A percentile compares a stretch with the other conserved stretches of the same genome.
These are phyloP conservation scores for Eupithecia subumbrata DNA, from an alignment of 2,888 invertebrate species.

Conservation along the genomic window DNA sequence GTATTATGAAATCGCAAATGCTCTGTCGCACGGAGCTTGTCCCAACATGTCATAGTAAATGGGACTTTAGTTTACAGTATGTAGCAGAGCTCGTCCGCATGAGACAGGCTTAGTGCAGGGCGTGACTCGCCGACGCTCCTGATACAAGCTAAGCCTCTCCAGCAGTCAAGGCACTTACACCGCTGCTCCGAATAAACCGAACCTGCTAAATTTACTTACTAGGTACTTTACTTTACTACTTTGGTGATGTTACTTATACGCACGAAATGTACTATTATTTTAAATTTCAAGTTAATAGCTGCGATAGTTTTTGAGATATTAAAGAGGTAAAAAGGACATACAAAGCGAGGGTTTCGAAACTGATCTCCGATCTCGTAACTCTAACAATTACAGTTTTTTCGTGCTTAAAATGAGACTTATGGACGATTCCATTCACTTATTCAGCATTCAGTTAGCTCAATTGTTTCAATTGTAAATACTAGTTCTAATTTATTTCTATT, in stretches of 20 bases:
- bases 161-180: conserved; percentile 50
- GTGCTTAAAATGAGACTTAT: neutral
- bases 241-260: neutral
- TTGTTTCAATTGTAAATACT: too few relatives aligned
- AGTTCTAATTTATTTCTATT: too few relatives aligned
- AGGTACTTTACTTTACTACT: too few relatives aligned
- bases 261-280: too few relatives aligned
- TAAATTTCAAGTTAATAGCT: too few relatives aligned
- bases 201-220: conserved; percentile 45
- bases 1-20: neutral
- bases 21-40: neutral
- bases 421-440: neutral
- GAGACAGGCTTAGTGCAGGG: conserved; percentile 47
- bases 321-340: too few relatives aligned
- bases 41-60: conserved; percentile 41
- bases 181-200: conserved; percentile 46
- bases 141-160: conserved; percentile 48
- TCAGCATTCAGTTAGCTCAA: too few relatives aligned
- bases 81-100: conserved; percentile 42
- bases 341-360: too few relatives aligned
- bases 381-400: neutral
- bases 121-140: conserved; percentile 47
- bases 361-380: too few relatives aligned
- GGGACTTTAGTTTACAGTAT: conserved; percentile 43
- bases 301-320: too few relatives aligned